A percentile compares a stretch with the other conserved stretches of the same genome.
Conservation (phyloP, 1,140 invertebrate species). For the Papilio dardanus region DNA sequence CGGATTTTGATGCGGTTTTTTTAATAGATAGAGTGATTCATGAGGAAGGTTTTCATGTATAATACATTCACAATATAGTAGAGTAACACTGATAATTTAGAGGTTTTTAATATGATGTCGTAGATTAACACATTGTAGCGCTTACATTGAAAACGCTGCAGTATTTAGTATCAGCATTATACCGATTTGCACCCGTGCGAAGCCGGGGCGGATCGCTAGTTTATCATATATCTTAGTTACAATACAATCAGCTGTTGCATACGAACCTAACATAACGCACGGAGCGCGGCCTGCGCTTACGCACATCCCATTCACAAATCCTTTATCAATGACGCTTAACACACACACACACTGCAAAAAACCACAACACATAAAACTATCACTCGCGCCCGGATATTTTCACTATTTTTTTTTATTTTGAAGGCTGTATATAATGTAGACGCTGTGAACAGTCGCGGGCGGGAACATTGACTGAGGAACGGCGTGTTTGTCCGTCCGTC, state of each 20-base stretch:
- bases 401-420: conserved; percentile 46
- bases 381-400: conserved; percentile 33
- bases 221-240: not conserved
- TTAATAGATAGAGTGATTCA: too few relatives aligned
- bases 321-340: conserved; percentile 55
- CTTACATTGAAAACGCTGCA: too few relatives aligned
- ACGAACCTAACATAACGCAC: conserved; percentile 60
- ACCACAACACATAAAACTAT: conserved; percentile 38
- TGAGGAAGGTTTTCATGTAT: too few relatives aligned
- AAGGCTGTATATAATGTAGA: conserved; percentile 41
- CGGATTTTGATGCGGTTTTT: too few relatives aligned
- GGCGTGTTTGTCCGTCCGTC: conserved; percentile 61
- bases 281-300: conserved; percentile 54
- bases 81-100: too few relatives aligned
- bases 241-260: conserved; percentile 39
- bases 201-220: too few relatives aligned
- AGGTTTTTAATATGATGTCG: too few relatives aligned
- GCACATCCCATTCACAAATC: conserved; percentile 72
- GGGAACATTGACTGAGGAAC: conserved; percentile 69
- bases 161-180: too few relatives aligned
- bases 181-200: too few relatives aligned
- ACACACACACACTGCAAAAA: conserved; percentile 44
- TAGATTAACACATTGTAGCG: too few relatives aligned
- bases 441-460: conserved; percentile 53
- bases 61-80: too few relatives aligned